Base-by-base conservation (phyloP, 2,888 invertebrate species). In the Encarsia formosa region DNA sequence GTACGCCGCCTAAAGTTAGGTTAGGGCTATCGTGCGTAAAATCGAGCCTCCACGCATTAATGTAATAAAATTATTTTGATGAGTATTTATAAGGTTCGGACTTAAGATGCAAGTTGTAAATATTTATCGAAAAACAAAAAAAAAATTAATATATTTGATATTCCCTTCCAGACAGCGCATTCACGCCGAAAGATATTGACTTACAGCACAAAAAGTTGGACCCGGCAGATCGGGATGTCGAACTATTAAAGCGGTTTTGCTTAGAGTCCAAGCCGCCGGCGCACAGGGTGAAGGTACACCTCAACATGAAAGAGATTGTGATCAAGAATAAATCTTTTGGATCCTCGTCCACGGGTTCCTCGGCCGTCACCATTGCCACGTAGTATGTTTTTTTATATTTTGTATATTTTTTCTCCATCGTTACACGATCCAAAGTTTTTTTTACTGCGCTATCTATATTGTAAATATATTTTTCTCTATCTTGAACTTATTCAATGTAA, bases 221-320 rank as follows among this genome's bases (percentile, higher is more conserved):
- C 68, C 85, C 85, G 49, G 84, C 85, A 31, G 91, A 91, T 65
- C 77, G 87, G 2, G 91, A 91, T 70, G 78, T 91, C 59, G 91
- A 92, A 69, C 87, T 87, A 2, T 90, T 92, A 76, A 92, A 93
- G 73, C 82, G 90, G 18, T 91, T 89, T 75, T 90, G 89, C 62
- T 85, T 87, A 66, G 88, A 88, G 71, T 90, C 89, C 58, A 85
- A 89, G 58, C 86, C 88, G 45, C 83, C 86, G 0, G 83, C 85
- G 58, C 81, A 85, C 62, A 86, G 88, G 68, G 87, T 87, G 58
- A 86, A 86, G 74, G 85, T 86, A 63, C 85, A 87, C 72, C 80
- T 89, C 63, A 88, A 90, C 76, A 79, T 90, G 63, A 87, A 88
- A 73, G 88, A 89, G 69, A 84, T 87, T 65, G 80, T 86, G 59